These are phyloP conservation scores for Nannospalax galili DNA, from an alignment of 2,113 vertebrate species.

Conservation along the genomic window DNA sequence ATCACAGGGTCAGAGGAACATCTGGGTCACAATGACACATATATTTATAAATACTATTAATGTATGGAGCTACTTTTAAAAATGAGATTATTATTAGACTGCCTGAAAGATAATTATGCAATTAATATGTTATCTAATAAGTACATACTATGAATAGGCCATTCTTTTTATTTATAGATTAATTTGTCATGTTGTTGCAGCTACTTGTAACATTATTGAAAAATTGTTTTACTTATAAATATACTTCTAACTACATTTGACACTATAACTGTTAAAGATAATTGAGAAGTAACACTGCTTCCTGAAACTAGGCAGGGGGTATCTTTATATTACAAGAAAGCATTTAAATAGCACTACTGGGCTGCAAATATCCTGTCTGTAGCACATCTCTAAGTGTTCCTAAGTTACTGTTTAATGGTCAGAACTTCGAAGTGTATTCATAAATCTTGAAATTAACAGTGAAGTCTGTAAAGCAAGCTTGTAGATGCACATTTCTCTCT, in stretches of 20 bases:
- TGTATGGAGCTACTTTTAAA: not conserved
- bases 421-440: slow-evolving; percentile 41
- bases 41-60: not conserved
- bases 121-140: not conserved
- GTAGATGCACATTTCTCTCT: slow-evolving; percentile 6
- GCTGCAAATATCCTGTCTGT: not conserved
- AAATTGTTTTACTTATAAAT: not conserved
- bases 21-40: too few relatives aligned
- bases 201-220: not conserved
- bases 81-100: not conserved
- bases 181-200: not conserved
- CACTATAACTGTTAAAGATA: not conserved
- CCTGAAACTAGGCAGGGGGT: not conserved
- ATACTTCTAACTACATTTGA: not conserved
- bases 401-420: slow-evolving; percentile 47
- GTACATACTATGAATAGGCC: not conserved
- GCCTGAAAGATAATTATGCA: not conserved
- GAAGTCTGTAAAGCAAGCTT: not conserved
- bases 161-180: not conserved
- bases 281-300: not conserved
- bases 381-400: slow-evolving; percentile 49
- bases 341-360: not conserved
- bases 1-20: too few relatives aligned
- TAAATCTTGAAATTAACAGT: slow-evolving; percentile 63
- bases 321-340: not conserved